Percentiles rank a stretch among this genome's conserved stretches.
These are phyloP conservation scores for Chelmon rostratus DNA, from an alignment of 2,797 vertebrate species.

Conservation along the genomic window DNA sequence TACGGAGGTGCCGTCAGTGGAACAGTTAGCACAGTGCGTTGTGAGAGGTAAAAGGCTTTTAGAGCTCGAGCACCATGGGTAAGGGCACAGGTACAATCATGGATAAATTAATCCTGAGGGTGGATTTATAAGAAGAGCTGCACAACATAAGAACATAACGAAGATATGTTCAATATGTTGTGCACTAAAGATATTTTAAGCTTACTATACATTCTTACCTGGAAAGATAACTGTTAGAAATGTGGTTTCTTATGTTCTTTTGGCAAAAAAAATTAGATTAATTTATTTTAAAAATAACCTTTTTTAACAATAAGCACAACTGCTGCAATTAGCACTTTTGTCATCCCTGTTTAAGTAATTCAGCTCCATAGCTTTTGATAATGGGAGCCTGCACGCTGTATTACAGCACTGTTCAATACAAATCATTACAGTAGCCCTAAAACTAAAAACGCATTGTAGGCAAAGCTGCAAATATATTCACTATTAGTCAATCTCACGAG, in stretches of 20 bases:
- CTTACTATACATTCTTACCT: not conserved
- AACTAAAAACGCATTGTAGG: not conserved
- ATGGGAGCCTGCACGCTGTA: not conserved
- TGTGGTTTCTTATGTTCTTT: not conserved
- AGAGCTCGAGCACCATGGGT: conserved; percentile 7
- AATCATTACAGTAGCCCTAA: not conserved
- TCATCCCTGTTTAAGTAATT: conserved; percentile 13
- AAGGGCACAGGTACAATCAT: not conserved
- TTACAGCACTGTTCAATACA: not conserved
- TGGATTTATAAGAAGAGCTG: not conserved
- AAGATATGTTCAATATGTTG: too few species aligned
- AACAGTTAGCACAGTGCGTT: conserved; percentile 15
- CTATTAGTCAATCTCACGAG: conserved; percentile 29
- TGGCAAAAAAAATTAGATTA: not conserved
- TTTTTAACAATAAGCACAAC: not conserved
- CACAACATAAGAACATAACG: too few species aligned
- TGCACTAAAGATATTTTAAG: not conserved
- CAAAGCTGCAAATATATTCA: conserved; percentile 16
- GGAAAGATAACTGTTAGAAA: not conserved
- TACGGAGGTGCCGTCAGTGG: conserved; percentile 23
- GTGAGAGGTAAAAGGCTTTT: conserved; percentile 1
- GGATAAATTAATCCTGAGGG: not conserved
- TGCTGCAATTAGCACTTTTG: conserved; percentile 5
- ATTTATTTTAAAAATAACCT: not conserved
- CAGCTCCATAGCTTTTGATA: not conserved